phyloP scores from a whole-genome alignment of 1,140 invertebrate species.

The Oreohelix idahoensis region DNA sequence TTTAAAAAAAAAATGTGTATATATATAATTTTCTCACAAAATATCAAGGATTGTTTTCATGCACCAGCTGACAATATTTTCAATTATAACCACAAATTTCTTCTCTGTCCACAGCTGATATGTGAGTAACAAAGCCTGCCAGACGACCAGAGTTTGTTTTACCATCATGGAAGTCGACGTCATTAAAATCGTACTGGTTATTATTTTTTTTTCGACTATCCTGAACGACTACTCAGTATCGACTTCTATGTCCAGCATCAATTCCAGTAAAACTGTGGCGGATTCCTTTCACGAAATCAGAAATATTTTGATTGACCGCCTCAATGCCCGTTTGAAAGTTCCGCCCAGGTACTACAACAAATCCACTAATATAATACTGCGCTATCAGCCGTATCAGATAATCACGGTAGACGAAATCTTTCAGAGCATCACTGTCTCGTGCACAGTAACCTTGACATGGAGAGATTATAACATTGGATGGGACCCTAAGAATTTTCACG shows the following conservation, averaged over 20 bases:
- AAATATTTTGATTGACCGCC: not conserved
- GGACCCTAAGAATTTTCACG: not conserved
- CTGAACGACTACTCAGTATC: not conserved
- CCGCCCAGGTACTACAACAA: constrained; percentile 11
- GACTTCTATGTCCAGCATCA: not conserved
- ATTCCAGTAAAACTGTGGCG: not conserved
- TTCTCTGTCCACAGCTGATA: too few species aligned
- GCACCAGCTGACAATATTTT: too few species aligned
- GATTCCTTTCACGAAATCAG: not conserved
- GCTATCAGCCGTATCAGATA: not conserved
- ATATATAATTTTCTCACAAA: too few species aligned
- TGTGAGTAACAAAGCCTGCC: too few species aligned
- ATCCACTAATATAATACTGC: not conserved
- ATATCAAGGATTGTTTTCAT: too few species aligned
- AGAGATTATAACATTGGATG: not conserved
- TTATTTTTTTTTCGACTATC: not conserved
- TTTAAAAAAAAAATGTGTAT: too few species aligned
- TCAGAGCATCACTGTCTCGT: not conserved
- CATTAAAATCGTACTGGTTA: not conserved
- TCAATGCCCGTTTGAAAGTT: not conserved
- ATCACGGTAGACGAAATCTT: not conserved
- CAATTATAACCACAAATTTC: too few species aligned
- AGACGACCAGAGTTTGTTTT: too few species aligned
- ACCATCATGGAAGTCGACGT: not conserved
- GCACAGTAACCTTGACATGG: constrained; percentile 12